phyloP scores from a whole-genome alignment of 2,797 vertebrate species.

The Masticophis lateralis region DNA sequence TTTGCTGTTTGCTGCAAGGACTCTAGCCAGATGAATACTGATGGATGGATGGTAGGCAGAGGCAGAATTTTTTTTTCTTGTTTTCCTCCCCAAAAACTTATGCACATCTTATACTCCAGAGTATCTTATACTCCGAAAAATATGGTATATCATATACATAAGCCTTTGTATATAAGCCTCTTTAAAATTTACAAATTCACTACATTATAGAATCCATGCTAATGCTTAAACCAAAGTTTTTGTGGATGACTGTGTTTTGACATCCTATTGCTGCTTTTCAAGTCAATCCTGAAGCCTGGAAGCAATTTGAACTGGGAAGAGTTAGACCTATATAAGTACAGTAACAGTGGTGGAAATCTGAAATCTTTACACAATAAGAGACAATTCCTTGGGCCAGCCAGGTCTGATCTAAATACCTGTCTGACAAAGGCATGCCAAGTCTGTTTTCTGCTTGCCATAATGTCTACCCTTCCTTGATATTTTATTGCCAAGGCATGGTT shows the following conservation, averaged over 20 bases:
- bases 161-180: neutral
- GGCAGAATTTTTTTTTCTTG: no score
- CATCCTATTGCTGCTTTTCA: neutral
- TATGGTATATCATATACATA: no score
- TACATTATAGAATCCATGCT: neutral
- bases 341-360: neutral
- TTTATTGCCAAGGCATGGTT: neutral
- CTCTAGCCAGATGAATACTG: no score
- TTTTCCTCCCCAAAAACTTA: no score
- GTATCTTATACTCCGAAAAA: no score
- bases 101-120: no score
- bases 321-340: neutral
- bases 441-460: neutral
- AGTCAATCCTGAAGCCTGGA: neutral
- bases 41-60: no score
- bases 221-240: neutral
- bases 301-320: neutral
- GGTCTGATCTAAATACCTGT: neutral
- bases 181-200: neutral
- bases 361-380: neutral
- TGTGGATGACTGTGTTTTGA: neutral
- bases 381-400: neutral
- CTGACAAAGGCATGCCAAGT: neutral
- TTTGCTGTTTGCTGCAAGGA: no score
- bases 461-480: neutral